Evolutionary conservation across 2,888 invertebrate genomes (phyloP).

Genomic region (Augochlorella aurata): DNA sequence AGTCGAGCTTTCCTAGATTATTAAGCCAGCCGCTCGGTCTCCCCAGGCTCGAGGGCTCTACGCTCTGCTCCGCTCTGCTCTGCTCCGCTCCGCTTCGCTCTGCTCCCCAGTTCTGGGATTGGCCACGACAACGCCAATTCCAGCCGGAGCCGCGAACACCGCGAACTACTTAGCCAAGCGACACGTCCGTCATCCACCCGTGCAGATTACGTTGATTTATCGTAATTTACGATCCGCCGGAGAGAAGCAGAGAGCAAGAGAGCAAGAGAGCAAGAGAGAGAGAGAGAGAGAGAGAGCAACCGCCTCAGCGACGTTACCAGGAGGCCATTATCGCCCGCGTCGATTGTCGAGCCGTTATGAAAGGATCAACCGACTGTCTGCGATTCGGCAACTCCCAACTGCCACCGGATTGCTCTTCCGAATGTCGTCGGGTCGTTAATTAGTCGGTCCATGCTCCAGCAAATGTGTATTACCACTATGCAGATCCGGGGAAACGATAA

Average conservation of each 20-base stretch:
- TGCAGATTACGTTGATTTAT: conserved; percentile 36
- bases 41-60: neutral
- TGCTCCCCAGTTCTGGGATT: conserved; percentile 26
- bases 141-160: conserved; percentile 26
- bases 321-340: conserved; percentile 11
- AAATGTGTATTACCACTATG: neutral
- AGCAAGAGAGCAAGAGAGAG: neutral
- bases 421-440: neutral
- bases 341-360: conserved; percentile 21
- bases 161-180: conserved; percentile 34
- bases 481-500: neutral
- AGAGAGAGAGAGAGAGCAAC: neutral
- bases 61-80: neutral
- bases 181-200: conserved; percentile 40
- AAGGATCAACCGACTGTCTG: conserved; percentile 22
- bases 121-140: conserved; percentile 45
- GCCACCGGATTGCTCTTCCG: neutral
- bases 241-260: neutral
- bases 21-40: conserved; percentile 54
- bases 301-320: neutral
- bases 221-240: conserved; percentile 15
- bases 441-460: neutral
- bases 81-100: neutral
- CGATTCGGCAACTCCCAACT: neutral
- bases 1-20: conserved; percentile 63